Percentiles rank a stretch among this genome's conserved stretches.
These are phyloP conservation scores for Rhopilema esculentum DNA, from an alignment of 30 jellyfish, hydroid and myxozoan species.

Conservation along the genomic window DNA sequence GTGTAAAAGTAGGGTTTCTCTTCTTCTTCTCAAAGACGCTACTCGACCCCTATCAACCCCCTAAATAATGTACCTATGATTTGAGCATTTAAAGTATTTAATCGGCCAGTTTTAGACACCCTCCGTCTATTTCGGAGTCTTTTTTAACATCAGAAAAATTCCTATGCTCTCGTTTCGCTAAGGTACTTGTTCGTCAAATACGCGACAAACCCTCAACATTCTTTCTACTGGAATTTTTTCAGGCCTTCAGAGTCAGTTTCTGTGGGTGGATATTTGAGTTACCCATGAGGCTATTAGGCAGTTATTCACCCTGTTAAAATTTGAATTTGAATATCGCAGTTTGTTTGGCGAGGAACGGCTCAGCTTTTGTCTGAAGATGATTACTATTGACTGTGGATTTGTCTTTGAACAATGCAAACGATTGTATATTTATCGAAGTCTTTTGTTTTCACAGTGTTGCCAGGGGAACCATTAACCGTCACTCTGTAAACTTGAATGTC, in stretches of 20 bases:
- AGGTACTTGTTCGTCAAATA: too few relatives aligned
- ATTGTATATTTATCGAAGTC: neutral
- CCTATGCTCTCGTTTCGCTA: too few relatives aligned
- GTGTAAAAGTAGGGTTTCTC: too few relatives aligned
- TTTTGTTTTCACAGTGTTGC: neutral
- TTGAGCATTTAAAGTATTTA: too few relatives aligned
- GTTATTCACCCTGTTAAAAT: neutral
- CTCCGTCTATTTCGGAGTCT: too few relatives aligned
- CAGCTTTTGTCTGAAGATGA: neutral
- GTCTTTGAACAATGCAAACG: neutral
- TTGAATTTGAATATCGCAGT: neutral
- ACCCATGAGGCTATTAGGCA: neutral
- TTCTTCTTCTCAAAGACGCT: too few relatives aligned
- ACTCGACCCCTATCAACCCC: too few relatives aligned
- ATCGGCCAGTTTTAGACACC: too few relatives aligned
- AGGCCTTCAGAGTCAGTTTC: neutral
- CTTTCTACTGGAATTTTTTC: too few relatives aligned
- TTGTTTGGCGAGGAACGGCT: neutral
- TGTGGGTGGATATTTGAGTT: neutral
- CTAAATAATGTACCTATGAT: too few relatives aligned
- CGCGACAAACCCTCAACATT: too few relatives aligned
- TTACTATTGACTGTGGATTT: neutral
- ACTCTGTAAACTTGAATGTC: slow-evolving; percentile 23
- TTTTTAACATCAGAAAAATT: too few relatives aligned
- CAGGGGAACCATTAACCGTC: slow-evolving; percentile 11